Percentiles rank a stretch among this genome's conserved stretches.
Evolutionary conservation across 2,797 vertebrate genomes (phyloP).

Genomic region (Eulemur mongoz): DNA sequence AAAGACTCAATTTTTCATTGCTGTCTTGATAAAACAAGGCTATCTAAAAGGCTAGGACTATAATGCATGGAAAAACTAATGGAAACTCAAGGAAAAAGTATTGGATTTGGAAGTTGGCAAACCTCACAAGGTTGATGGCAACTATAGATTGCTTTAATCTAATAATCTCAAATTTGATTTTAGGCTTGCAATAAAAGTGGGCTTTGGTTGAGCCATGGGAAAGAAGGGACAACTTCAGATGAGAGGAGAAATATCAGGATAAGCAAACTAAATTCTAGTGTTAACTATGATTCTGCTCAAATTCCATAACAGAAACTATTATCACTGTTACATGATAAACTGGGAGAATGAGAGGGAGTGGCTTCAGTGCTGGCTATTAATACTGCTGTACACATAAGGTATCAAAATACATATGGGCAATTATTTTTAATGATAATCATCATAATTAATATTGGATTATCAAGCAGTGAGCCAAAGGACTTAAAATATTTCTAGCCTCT

Average conservation of each 20-base stretch:
- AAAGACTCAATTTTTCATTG: conserved; percentile 65
- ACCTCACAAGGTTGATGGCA: conserved; percentile 37
- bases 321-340: background rate
- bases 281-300: background rate
- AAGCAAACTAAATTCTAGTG: background rate
- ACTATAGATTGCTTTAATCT: conserved; percentile 49
- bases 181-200: background rate
- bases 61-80: conserved; percentile 30
- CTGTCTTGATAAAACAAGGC: conserved; percentile 60
- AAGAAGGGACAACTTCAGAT: background rate
- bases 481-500: background rate
- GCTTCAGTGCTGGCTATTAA: background rate
- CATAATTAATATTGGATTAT: background rate
- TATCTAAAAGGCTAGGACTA: conserved; percentile 18
- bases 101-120: conserved; percentile 17
- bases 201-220: background rate
- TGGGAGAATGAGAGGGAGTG: background rate
- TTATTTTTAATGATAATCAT: background rate
- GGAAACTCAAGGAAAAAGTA: background rate
- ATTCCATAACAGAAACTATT: background rate
- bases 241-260: background rate
- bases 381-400: background rate
- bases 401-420: background rate
- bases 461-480: background rate
- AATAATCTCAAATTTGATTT: conserved; percentile 21